Conservation (phyloP, 2,113 vertebrate genomes). For the Odocoileus virginianus region DNA sequence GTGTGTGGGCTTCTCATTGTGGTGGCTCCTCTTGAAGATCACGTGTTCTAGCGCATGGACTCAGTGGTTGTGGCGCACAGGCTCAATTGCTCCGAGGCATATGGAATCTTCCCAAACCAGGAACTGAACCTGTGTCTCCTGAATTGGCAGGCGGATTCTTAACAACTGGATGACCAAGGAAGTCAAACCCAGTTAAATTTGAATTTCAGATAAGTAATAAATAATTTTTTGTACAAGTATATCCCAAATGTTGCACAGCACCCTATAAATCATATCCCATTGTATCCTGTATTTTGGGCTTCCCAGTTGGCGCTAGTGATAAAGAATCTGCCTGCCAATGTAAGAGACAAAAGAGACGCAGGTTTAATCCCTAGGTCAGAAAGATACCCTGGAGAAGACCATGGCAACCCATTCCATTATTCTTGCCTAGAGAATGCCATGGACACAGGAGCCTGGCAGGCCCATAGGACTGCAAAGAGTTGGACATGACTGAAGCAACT, state of each 20-base stretch:
- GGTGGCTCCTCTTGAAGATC: background rate
- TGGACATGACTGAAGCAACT: background rate
- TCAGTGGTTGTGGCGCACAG: background rate
- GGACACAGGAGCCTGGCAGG: background rate
- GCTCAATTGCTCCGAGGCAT: background rate
- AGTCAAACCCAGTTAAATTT: background rate
- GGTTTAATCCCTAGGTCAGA: background rate
- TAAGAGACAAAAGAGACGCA: background rate
- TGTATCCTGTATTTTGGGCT: background rate
- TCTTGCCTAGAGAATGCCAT: background rate
- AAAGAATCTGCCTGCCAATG: background rate
- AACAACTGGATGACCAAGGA: background rate
- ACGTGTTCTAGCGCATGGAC: rapidly evolving
- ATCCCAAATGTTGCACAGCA: background rate
- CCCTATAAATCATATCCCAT: background rate
- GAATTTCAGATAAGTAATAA: background rate
- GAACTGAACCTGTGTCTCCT: background rate
- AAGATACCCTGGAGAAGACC: background rate
- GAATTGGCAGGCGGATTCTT: background rate
- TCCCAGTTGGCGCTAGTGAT: background rate
- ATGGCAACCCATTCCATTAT: background rate
- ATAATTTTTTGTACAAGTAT: background rate
- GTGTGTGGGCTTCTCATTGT: background rate
- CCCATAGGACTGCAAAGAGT: background rate
- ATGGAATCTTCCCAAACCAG: background rate